A percentile compares a stretch with the other conserved stretches of the same genome.
These are phyloP conservation scores for Mystacornis crossleyi DNA, from an alignment of 2,113 vertebrate species.

Conservation along the genomic window DNA sequence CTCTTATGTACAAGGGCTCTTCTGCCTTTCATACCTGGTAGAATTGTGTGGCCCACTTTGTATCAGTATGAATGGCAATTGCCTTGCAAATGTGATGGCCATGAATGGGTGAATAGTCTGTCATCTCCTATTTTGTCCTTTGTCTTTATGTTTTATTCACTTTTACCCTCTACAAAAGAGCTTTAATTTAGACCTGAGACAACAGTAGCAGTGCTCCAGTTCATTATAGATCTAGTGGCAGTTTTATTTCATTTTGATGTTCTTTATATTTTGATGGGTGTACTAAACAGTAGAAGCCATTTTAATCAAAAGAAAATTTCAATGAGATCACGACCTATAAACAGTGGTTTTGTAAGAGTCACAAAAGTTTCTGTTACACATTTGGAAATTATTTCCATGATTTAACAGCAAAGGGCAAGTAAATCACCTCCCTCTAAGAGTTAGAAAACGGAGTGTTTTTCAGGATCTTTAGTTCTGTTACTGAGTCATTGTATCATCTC, in stretches of 20 bases:
- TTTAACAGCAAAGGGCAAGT: conserved; percentile 18
- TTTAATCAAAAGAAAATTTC: conserved; percentile 31
- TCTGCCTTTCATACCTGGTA: conserved; percentile 27
- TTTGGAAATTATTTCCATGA: background rate
- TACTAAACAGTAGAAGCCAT: background rate
- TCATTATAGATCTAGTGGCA: background rate
- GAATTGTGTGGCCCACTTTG: conserved; percentile 24
- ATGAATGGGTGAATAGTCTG: background rate
- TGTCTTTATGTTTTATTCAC: conserved; percentile 42
- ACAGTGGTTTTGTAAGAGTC: background rate
- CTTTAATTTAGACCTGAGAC: conserved; percentile 1
- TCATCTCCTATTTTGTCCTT: conserved; percentile 4
- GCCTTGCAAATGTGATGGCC: background rate
- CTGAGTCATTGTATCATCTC: background rate
- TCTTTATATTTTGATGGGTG: conserved; percentile 15
- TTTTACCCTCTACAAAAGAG: background rate
- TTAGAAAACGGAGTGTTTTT: background rate
- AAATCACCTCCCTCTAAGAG: background rate
- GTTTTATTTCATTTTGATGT: conserved; percentile 14
- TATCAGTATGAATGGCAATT: background rate
- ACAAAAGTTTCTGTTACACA: background rate
- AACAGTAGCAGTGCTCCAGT: background rate
- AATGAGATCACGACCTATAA: background rate
- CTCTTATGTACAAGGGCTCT: conserved; percentile 29
- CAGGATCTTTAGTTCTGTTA: conserved; percentile 10